Conservation (phyloP, 2,113 vertebrate genomes). For the Theropithecus gelada region DNA sequence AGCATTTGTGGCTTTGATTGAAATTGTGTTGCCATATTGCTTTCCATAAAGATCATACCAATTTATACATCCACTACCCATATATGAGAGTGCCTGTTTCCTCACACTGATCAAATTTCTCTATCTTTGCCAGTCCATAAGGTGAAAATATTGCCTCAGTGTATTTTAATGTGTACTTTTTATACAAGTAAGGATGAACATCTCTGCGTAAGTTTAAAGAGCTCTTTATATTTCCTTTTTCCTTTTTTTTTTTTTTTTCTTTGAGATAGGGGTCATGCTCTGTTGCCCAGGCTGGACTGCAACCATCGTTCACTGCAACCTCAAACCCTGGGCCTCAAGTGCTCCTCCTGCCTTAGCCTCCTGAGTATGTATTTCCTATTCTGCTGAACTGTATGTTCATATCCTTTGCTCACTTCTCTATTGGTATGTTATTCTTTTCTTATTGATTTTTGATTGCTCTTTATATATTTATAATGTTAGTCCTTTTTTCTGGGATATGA, state of each 20-base stretch:
- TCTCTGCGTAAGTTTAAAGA: background rate
- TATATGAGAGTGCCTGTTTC: background rate
- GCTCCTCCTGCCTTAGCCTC: background rate
- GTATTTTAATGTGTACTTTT: background rate
- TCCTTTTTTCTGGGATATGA: background rate
- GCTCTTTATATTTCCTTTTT: background rate
- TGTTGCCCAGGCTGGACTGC: background rate
- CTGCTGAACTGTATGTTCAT: background rate
- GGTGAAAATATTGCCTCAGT: background rate
- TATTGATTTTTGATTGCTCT: conserved; percentile 26
- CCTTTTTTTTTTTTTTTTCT: no score
- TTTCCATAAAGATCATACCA: background rate
- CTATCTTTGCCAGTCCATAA: background rate
- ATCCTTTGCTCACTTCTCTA: background rate
- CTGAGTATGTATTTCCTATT: background rate
- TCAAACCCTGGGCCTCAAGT: background rate
- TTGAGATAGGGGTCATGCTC: no score
- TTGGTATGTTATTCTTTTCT: background rate
- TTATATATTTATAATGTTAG: background rate
- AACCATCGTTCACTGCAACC: background rate
- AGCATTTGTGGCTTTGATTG: background rate
- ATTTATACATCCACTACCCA: background rate
- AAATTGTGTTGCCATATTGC: background rate
- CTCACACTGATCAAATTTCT: background rate
- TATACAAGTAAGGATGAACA: background rate